Evolutionary conservation across 2,888 invertebrate genomes (phyloP).

Genomic region (Tetanocera ferruginea): DNA sequence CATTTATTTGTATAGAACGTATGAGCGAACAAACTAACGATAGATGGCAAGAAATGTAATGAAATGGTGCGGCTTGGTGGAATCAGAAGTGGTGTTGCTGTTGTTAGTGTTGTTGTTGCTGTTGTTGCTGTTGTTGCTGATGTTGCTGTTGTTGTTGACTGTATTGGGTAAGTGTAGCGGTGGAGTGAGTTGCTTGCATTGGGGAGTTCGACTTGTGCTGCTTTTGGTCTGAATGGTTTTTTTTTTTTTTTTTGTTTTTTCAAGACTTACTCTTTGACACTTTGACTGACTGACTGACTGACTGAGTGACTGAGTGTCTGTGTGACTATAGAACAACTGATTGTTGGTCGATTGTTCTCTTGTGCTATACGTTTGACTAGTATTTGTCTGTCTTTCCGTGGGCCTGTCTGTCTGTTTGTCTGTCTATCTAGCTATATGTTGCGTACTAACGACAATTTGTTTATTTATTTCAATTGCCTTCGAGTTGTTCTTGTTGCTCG

Average conservation of each 20-base stretch:
- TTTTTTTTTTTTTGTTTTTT: too few relatives aligned
- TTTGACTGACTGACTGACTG: too few relatives aligned
- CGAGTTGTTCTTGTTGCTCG: conserved; percentile 33
- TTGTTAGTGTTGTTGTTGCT: too few relatives aligned
- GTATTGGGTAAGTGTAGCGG: not conserved
- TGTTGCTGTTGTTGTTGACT: not conserved
- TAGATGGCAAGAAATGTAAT: conserved; percentile 7
- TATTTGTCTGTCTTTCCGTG: not conserved
- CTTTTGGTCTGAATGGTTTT: too few relatives aligned
- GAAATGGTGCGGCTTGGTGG: not conserved
- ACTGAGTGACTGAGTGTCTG: not conserved
- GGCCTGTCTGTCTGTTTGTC: not conserved
- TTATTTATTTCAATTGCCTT: conserved; percentile 40
- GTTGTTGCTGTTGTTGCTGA: too few relatives aligned
- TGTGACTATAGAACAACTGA: not conserved
- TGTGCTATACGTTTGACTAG: not conserved
- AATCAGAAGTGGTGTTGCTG: not conserved
- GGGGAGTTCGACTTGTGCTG: not conserved
- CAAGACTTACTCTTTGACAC: too few relatives aligned
- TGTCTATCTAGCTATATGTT: conserved; percentile 16
- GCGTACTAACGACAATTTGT: conserved; percentile 40
- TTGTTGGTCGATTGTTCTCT: not conserved
- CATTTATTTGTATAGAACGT: conserved; percentile 18
- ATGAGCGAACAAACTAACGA: not conserved
- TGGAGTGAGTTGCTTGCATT: not conserved